Evolutionary conservation across 2,797 vertebrate species (phyloP), one percentile per base, ranked within the genome.

Genomic region (Bovichtus variegatus): DNA sequence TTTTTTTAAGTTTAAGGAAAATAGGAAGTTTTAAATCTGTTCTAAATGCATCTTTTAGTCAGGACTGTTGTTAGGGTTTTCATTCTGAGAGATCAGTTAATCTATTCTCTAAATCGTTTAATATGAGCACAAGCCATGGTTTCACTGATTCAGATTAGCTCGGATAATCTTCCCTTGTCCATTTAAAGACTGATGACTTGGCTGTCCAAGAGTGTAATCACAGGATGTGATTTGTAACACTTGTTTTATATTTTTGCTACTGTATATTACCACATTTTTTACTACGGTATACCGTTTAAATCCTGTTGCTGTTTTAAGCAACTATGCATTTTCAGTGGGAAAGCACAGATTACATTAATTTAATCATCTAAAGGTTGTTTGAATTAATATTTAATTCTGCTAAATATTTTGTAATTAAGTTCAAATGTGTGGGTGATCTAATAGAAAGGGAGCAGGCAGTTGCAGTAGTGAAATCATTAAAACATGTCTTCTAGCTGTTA

Each of bases 121-220:
- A 77, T 13, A 58, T 66, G 49, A 67, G 44, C 41, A 55, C 80
- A 82, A 84, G 13, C 54, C n/a, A 40, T 18, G 5, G 66, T 90
- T 86, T 89, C 78, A 81, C 67, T 69, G 60, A 84, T 64, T 69
- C 76, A 71, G 85, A 90, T 90, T 73, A 82, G 50, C 75, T 43
- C 10, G 9, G 12, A 40, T 78, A 74, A 88, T 75, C 71, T 74
- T 65, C 29, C 57, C 29, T 60, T 58, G 66, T 62, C 50, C 6
- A 50, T 31, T 31, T 19, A 68, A 58, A 73, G 25, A 57, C 5
- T 0, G 11, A 72, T 74, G 9, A 49, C 40, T 69, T 50, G 36
- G 44, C n/a, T n/a, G n/a, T n/a, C 19, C 44, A 72, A 27, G 9
- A 64, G 3, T 41, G 23, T 49, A 72, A 51, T 71, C 71, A 49